These are phyloP conservation scores for Hephaestus fuliginosus DNA, from an alignment of 2,797 vertebrate species.

Conservation along the genomic window DNA sequence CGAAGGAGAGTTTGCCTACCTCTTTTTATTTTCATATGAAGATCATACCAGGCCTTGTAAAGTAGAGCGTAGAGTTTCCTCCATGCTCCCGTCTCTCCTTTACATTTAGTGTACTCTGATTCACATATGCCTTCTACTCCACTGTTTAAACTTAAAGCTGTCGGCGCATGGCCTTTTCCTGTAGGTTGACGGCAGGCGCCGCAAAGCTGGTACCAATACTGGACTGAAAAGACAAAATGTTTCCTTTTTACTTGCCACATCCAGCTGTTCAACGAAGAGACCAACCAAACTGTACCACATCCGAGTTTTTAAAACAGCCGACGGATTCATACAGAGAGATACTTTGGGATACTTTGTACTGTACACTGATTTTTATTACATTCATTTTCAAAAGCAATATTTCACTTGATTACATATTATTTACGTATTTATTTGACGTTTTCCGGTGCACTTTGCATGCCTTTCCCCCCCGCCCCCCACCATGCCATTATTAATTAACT, in stretches of 20 bases:
- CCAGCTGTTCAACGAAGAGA: constrained; percentile 43
- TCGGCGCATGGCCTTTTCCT: constrained; percentile 6
- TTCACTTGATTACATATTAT: not conserved
- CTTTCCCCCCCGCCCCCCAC: not conserved
- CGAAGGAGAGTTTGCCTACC: constrained; percentile 72
- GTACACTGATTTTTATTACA: constrained; percentile 17
- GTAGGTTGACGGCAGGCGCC: constrained; percentile 14
- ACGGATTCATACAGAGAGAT: not conserved
- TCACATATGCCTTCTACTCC: constrained; percentile 74
- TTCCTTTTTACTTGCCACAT: constrained; percentile 7
- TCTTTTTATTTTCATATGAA: constrained; percentile 73
- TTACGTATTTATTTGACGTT: constrained; percentile 22
- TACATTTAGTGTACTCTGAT: constrained; percentile 61
- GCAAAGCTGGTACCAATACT: constrained; percentile 18
- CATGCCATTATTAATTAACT: not conserved
- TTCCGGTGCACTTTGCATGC: constrained; percentile 7
- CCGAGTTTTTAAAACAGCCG: constrained; percentile 10
- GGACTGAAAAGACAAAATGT: constrained; percentile 9
- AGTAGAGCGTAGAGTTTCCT: constrained; percentile 54
- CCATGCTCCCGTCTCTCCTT: constrained; percentile 64
- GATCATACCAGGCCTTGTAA: constrained; percentile 68
- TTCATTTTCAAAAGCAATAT: constrained; percentile 58
- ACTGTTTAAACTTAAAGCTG: constrained; percentile 43
- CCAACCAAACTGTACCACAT: constrained; percentile 43
- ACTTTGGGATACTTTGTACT: constrained; percentile 48